Conservation (phyloP, 2,113 vertebrate genomes). For the Cyprinodon tularosa region DNA sequence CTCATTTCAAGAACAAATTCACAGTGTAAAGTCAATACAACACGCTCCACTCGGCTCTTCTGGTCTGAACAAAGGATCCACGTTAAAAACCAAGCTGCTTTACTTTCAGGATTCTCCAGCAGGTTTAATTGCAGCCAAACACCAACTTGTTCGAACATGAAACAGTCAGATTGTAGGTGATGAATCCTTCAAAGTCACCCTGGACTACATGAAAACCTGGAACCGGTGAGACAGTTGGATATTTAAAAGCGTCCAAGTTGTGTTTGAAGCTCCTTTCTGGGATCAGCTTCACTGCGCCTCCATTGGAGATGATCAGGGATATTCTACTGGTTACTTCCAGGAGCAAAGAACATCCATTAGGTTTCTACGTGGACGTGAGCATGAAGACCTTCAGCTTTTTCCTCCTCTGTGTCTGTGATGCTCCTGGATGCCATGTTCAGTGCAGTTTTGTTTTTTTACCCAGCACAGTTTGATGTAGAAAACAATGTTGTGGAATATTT, state of each 20-base stretch:
- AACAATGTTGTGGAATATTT: not conserved
- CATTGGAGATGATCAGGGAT: conserved; percentile 39
- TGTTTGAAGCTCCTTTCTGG: not conserved
- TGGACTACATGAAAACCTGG: too few species aligned
- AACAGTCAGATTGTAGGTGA: too few species aligned
- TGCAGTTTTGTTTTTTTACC: not conserved
- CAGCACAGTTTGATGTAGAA: not conserved
- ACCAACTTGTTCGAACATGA: too few species aligned
- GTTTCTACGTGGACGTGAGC: conserved; percentile 45
- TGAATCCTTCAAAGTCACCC: too few species aligned
- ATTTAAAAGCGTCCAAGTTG: conserved; percentile 2
- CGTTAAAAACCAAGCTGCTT: too few species aligned
- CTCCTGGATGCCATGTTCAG: not conserved
- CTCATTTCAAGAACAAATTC: too few species aligned
- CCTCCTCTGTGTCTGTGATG: not conserved
- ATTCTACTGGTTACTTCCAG: conserved; percentile 65
- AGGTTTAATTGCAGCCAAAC: too few species aligned
- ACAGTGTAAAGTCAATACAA: too few species aligned
- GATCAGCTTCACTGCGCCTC: conserved; percentile 12
- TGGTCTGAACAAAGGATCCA: too few species aligned
- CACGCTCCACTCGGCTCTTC: too few species aligned
- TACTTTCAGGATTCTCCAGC: too few species aligned
- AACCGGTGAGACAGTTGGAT: not conserved
- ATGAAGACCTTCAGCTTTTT: conserved; percentile 37
- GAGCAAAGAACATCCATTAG: conserved; percentile 31